Percentiles rank a stretch among this genome's conserved stretches.
These are phyloP conservation scores for Ceratotherium simum DNA, from an alignment of 2,113 vertebrate species.

Conservation along the genomic window DNA sequence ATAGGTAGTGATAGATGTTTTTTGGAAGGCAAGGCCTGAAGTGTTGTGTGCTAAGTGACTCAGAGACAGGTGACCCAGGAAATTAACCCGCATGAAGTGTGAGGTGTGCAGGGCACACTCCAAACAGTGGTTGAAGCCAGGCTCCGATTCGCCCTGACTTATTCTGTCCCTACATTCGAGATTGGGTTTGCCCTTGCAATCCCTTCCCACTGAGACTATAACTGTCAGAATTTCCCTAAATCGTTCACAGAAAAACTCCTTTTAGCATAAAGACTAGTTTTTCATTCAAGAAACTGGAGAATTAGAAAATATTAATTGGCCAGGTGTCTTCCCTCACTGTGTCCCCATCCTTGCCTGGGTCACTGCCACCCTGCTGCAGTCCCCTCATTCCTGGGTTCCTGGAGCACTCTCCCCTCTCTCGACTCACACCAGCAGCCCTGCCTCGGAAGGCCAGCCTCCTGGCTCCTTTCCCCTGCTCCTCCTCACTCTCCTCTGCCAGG, in stretches of 20 bases:
- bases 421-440: too few species aligned
- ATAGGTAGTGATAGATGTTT: neutral
- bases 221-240: neutral
- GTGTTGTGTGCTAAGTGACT: neutral
- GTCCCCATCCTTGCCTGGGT: neutral
- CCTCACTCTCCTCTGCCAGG: neutral
- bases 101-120: neutral
- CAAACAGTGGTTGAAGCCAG: neutral
- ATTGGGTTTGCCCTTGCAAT: neutral
- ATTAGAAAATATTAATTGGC: neutral
- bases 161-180: neutral
- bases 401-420: neutral
- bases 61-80: neutral
- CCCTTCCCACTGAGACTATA: neutral
- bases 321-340: fast-evolving
- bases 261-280: neutral
- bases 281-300: neutral
- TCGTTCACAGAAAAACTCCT: neutral
- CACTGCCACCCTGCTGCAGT: neutral
- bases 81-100: neutral
- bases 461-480: neutral
- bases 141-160: neutral
- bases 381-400: neutral
- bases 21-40: neutral
- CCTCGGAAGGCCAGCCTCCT: too few species aligned